Conservation (phyloP, 2,888 invertebrate genomes). For the Unio delphinus region DNA sequence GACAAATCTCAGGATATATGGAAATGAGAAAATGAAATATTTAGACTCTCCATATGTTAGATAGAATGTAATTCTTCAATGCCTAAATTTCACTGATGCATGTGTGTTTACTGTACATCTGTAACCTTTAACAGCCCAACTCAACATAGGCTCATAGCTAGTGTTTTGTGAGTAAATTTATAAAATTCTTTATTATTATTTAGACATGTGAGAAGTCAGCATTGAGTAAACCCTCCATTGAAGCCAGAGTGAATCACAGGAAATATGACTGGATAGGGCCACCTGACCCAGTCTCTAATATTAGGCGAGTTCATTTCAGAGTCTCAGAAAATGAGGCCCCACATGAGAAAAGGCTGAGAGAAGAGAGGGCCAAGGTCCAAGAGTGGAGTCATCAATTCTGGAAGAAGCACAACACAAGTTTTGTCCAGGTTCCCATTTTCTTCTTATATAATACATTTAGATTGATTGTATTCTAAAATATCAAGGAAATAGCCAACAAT, state of each 20-base stretch:
- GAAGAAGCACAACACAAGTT: slow-evolving; percentile 84
- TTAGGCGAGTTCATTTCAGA: slow-evolving; percentile 81
- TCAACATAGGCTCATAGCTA: no score
- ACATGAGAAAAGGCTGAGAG: slow-evolving; percentile 79
- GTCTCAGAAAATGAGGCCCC: slow-evolving; percentile 79
- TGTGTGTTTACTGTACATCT: no score
- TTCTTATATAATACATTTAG: background rate
- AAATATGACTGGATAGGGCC: slow-evolving; percentile 81
- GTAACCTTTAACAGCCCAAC: no score
- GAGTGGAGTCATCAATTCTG: slow-evolving; percentile 90
- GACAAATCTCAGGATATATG: no score
- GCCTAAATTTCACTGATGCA: no score
- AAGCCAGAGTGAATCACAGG: slow-evolving; percentile 11
- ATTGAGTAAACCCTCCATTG: background rate
- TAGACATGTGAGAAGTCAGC: slow-evolving; percentile 4
- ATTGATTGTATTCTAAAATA: background rate
- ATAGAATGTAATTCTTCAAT: no score
- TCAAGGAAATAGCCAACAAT: no score
- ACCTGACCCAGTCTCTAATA: slow-evolving; percentile 85
- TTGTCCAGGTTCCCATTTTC: slow-evolving; percentile 76
- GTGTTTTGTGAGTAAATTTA: no score
- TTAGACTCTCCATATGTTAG: no score
- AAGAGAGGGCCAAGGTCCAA: slow-evolving; percentile 80
- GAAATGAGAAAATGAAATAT: no score
- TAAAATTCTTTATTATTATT: slow-evolving; percentile 1